Evolutionary conservation across 2,888 invertebrate genomes (phyloP).

Genomic region (Phaonia tiefii): DNA sequence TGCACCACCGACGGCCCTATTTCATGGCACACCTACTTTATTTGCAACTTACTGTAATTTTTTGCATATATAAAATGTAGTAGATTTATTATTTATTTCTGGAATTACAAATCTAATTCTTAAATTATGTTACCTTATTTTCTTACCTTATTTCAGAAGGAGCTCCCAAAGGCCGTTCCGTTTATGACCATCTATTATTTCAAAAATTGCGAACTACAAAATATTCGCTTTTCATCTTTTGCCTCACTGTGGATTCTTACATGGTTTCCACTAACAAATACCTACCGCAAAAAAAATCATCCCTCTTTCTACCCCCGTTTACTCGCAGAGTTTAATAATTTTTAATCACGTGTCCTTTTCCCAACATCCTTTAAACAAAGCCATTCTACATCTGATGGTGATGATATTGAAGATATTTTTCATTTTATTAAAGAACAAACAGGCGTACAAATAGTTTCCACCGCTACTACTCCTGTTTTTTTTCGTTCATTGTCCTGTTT

Average conservation of each 20-base stretch:
- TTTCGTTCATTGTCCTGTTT: constrained; percentile 70
- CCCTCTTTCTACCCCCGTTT: constrained; percentile 32
- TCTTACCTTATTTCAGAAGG: too few relatives aligned
- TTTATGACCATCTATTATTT: too few relatives aligned
- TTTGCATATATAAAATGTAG: too few relatives aligned
- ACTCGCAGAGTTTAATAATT: constrained; percentile 23
- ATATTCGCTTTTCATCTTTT: not conserved
- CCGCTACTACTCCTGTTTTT: not conserved
- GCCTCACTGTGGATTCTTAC: not conserved
- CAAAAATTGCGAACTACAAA: too few relatives aligned
- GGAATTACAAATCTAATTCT: too few relatives aligned
- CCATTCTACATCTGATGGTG: not conserved
- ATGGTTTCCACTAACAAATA: constrained; percentile 2
- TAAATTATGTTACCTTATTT: too few relatives aligned
- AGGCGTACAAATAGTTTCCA: constrained; percentile 9
- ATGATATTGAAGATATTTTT: constrained; percentile 27
- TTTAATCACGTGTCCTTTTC: constrained; percentile 59
- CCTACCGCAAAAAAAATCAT: constrained; percentile 31
- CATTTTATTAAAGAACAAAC: constrained; percentile 26
- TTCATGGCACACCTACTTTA: too few relatives aligned
- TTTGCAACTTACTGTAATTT: too few relatives aligned
- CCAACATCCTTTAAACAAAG: constrained; percentile 17
- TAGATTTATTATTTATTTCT: too few relatives aligned
- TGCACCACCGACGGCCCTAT: too few relatives aligned
- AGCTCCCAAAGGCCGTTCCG: too few relatives aligned